Percentiles rank a stretch among this genome's conserved stretches.
Evolutionary conservation across 2,113 vertebrate genomes (phyloP).

Genomic region (Irena cyanogastra): DNA sequence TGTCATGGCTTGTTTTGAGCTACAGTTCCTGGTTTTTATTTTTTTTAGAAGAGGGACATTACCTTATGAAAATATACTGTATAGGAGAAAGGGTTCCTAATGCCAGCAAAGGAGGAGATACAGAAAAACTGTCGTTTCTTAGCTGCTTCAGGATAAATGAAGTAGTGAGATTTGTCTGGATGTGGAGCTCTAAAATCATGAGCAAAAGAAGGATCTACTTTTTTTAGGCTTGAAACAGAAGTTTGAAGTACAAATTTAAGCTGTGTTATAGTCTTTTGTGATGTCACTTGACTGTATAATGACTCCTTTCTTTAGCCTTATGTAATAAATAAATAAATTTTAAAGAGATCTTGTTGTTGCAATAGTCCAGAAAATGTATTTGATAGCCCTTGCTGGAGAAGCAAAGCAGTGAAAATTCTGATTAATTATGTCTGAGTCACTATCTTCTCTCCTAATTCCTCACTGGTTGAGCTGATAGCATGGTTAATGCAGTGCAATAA

Average conservation of each 20-base stretch:
- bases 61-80: neutral
- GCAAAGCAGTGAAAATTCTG: neutral
- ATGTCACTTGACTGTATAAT: neutral
- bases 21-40: neutral
- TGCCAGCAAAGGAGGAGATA: neutral
- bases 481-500: neutral
- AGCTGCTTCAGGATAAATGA: neutral
- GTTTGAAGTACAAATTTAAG: neutral
- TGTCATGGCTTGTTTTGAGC: neutral
- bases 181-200: neutral
- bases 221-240: neutral
- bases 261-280: neutral
- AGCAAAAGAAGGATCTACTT: neutral
- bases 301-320: neutral
- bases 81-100: neutral
- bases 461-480: neutral
- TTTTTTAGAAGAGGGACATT: neutral
- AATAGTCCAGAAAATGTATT: neutral
- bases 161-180: neutral
- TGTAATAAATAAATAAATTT: neutral
- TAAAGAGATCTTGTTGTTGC: neutral
- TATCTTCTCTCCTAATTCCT: neutral
- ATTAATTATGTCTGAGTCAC: neutral
- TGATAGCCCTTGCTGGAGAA: neutral
- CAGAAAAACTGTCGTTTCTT: neutral